Conservation (phyloP, 2,888 invertebrate species). For the Villa cingulata region DNA sequence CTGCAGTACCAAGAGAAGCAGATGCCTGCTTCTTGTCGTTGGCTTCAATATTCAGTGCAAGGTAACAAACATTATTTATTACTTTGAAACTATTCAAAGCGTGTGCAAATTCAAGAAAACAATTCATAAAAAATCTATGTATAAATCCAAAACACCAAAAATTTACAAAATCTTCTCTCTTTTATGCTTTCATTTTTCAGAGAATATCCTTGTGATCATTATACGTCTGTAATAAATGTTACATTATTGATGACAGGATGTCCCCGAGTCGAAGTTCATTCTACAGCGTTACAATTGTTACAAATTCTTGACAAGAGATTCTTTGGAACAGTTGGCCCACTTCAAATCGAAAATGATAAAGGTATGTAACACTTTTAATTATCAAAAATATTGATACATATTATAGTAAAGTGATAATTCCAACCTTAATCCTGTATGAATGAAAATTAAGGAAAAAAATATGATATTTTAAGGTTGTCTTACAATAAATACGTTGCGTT, state of each 20-base stretch:
- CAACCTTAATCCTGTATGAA: no score
- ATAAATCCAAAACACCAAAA: no score
- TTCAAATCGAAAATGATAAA: conserved; percentile 56
- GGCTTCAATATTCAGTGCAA: conserved; percentile 90
- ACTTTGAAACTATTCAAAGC: neutral
- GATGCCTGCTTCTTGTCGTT: conserved; percentile 94
- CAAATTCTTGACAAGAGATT: conserved; percentile 90
- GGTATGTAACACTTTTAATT: no score
- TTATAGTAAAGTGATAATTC: no score
- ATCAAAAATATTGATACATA: no score
- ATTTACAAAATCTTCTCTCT: no score
- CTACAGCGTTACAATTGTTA: conserved; percentile 84
- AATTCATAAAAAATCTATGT: neutral
- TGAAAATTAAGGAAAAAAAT: no score
- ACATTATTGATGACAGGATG: conserved; percentile 94
- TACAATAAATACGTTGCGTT: no score
- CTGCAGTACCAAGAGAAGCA: conserved; percentile 76
- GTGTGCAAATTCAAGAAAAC: no score
- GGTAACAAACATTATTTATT: conserved; percentile 40
- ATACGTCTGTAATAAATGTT: conserved; percentile 94
- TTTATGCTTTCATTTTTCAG: conserved; percentile 38
- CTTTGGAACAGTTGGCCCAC: conserved; percentile 67
- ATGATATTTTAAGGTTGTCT: no score
- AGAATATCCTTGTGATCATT: conserved; percentile 95
- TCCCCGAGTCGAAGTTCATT: conserved; percentile 80